These are phyloP conservation scores for Acleris literana DNA, from an alignment of 2,888 invertebrate species.

Conservation along the genomic window DNA sequence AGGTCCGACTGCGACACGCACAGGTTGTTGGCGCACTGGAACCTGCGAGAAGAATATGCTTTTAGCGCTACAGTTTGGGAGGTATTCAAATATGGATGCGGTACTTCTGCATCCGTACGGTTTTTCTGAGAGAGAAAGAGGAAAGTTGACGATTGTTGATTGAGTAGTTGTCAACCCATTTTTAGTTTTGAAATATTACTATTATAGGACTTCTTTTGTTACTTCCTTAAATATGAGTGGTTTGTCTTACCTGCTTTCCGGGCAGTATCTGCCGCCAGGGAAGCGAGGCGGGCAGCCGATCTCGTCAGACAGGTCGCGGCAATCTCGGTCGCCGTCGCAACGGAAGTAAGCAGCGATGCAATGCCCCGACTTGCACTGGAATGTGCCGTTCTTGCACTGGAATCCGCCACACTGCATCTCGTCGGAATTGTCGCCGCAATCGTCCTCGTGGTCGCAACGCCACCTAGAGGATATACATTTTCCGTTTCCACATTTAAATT, in stretches of 20 bases:
- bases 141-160: neutral
- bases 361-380: constrained; percentile 96
- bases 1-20: constrained; percentile 95
- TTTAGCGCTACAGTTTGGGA: no score
- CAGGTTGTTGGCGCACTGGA: constrained; percentile 95
- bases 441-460: constrained; percentile 98
- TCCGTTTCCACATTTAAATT: constrained; percentile 93
- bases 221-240: neutral
- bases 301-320: constrained; percentile 95
- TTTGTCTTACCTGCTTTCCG: constrained; percentile 84
- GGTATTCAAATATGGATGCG: neutral
- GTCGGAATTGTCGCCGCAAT: constrained; percentile 97
- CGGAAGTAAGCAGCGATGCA: constrained; percentile 95
- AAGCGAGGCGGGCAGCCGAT: constrained; percentile 94
- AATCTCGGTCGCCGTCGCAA: constrained; percentile 95
- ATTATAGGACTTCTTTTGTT: no score
- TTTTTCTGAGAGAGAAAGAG: neutral
- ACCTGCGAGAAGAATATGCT: constrained; percentile 73
- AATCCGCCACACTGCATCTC: constrained; percentile 92
- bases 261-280: constrained; percentile 94
- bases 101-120: no score
- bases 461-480: constrained; percentile 96
- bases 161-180: no score
- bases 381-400: constrained; percentile 94
- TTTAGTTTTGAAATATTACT: no score